Conservation (phyloP, 2,888 invertebrate genomes). For the Epirrita christyi region DNA sequence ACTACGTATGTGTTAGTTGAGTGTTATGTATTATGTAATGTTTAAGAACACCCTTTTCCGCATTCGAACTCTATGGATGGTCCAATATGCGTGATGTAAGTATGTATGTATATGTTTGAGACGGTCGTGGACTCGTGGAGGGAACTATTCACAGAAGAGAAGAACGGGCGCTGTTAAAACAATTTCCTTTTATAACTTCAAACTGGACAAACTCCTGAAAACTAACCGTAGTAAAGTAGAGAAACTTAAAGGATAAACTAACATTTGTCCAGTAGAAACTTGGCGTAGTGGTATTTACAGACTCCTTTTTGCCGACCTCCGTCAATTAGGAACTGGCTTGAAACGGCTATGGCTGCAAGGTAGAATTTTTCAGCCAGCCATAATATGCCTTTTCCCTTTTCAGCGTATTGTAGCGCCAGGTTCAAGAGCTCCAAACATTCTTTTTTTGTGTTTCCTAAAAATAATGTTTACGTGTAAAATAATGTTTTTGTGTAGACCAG, state of each 20-base stretch:
- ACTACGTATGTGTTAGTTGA: no score
- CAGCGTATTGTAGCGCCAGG: constrained; percentile 69
- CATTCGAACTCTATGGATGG: no score
- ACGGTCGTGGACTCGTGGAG: no score
- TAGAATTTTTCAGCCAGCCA: constrained; percentile 85
- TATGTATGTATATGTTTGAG: no score
- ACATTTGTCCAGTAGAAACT: constrained; percentile 83
- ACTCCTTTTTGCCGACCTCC: constrained; percentile 78
- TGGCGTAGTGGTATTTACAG: constrained; percentile 80
- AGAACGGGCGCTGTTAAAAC: no score
- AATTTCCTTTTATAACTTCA: no score
- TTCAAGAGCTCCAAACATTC: constrained; percentile 71
- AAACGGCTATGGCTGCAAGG: constrained; percentile 72
- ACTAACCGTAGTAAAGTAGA: no score
- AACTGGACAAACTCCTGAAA: no score
- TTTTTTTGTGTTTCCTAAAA: constrained; percentile 65
- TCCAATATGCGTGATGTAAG: no score
- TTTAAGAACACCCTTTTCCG: no score
- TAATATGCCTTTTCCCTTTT: constrained; percentile 76
- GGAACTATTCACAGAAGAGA: no score
- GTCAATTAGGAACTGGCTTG: constrained; percentile 68
- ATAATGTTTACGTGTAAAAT: constrained; percentile 24
- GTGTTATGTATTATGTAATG: no score
- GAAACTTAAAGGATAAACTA: constrained; percentile 41
- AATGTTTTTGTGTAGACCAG: neutral